Evolutionary conservation across 2,888 invertebrate species (phyloP).

Genomic region (Chloroclystis v-ata): DNA sequence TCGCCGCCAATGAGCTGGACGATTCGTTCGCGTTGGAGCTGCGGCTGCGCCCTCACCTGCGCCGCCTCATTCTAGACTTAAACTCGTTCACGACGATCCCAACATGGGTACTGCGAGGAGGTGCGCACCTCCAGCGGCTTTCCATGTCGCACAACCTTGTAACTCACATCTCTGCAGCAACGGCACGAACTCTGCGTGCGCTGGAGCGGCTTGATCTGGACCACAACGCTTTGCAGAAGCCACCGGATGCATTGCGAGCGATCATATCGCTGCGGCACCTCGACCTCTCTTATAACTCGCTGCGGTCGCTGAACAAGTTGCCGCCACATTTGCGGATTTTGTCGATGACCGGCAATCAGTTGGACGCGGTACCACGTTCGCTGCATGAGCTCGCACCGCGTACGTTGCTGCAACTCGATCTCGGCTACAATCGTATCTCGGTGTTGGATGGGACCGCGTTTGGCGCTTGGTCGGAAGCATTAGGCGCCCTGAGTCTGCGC

Average conservation of each 20-base stretch:
- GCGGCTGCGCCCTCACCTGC: constrained; percentile 80
- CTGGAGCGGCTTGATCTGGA: constrained; percentile 84
- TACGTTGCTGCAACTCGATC: constrained; percentile 82
- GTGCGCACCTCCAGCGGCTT: constrained; percentile 83
- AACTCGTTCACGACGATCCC: constrained; percentile 84
- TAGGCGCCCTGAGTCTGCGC: constrained; percentile 85
- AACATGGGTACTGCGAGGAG: constrained; percentile 79
- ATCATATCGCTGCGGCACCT: constrained; percentile 82
- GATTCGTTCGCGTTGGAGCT: constrained; percentile 81
- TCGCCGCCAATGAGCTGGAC: constrained; percentile 86
- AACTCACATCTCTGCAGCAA: constrained; percentile 79
- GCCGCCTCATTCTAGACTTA: constrained; percentile 85
- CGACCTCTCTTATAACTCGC: constrained; percentile 86
- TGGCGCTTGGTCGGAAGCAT: constrained; percentile 82
- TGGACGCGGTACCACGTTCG: constrained; percentile 81
- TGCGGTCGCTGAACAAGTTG: constrained; percentile 71
- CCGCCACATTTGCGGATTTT: constrained; percentile 82
- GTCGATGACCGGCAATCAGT: constrained; percentile 85
- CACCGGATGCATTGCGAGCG: constrained; percentile 80
- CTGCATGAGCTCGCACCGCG: constrained; percentile 81
- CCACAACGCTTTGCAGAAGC: constrained; percentile 80
- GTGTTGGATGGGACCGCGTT: constrained; percentile 83
- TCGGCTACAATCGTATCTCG: constrained; percentile 88
- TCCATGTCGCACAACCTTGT: constrained; percentile 86
- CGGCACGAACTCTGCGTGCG: constrained; percentile 69